These are phyloP conservation scores for Petrocephalus zakoni DNA, from an alignment of 2,113 vertebrate genomes.

Conservation along the genomic window DNA sequence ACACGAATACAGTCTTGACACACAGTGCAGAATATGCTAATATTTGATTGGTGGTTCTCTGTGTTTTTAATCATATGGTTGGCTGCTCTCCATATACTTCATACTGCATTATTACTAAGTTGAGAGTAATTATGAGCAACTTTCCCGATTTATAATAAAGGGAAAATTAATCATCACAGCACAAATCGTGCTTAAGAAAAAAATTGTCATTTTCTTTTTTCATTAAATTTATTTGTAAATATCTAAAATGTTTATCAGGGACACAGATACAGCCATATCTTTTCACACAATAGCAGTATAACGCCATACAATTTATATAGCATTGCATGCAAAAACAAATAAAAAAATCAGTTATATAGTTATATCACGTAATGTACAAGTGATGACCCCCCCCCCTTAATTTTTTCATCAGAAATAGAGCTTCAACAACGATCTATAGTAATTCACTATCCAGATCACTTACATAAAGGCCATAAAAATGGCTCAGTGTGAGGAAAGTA, in stretches of 20 bases:
- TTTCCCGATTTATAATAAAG: constrained; percentile 8
- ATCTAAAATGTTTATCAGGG: not conserved
- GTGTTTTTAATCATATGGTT: constrained; percentile 15
- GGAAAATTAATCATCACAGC: not conserved
- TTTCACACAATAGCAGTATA: not conserved
- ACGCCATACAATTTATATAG: not conserved
- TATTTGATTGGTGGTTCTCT: constrained; percentile 11
- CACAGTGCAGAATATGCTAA: not conserved
- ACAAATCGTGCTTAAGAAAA: not conserved
- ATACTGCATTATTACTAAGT: constrained; percentile 5
- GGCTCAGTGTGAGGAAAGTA: not conserved
- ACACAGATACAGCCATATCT: not conserved
- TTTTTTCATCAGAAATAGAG: not conserved
- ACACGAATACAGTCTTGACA: constrained; percentile 17
- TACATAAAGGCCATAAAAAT: not conserved
- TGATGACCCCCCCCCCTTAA: not conserved
- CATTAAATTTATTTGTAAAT: not conserved
- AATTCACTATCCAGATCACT: not conserved
- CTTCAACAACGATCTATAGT: not conserved
- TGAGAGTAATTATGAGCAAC: constrained; percentile 11
- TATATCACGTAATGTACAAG: not conserved
- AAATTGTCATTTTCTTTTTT: not conserved
- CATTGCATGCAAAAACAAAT: not conserved
- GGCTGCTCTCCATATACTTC: not conserved
- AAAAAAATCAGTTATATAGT: not conserved